A percentile compares a stretch with the other conserved stretches of the same genome.
These are phyloP conservation scores for Acanthoscelides obtectus DNA, from an alignment of 2,888 invertebrate genomes.

Conservation along the genomic window DNA sequence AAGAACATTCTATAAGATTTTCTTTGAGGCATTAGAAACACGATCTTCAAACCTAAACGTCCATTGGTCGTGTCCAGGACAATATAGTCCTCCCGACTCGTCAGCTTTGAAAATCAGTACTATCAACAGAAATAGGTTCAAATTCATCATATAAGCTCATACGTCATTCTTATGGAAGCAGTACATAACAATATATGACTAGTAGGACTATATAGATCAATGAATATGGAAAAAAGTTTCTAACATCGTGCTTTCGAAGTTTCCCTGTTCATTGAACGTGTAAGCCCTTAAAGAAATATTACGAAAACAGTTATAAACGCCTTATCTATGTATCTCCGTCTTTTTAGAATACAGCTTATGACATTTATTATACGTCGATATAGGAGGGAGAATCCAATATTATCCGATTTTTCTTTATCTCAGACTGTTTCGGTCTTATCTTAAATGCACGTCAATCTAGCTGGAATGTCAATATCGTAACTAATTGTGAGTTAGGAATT, in stretches of 20 bases:
- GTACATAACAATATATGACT: not conserved
- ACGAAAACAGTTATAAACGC: not conserved
- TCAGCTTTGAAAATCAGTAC: not conserved
- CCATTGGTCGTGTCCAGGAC: not conserved
- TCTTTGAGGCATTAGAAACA: not conserved
- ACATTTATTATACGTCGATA: not conserved
- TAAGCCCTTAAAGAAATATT: not conserved
- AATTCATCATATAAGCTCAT: not conserved
- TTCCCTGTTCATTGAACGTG: not conserved
- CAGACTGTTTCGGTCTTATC: too few species aligned
- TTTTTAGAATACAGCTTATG: not conserved
- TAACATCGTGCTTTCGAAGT: not conserved
- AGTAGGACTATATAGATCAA: not conserved
- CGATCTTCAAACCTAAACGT: not conserved
- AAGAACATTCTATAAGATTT: slow-evolving; percentile 3
- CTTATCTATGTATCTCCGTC: not conserved
- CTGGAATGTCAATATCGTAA: too few species aligned
- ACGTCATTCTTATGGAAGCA: not conserved
- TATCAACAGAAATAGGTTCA: not conserved
- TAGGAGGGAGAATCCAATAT: not conserved
- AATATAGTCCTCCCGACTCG: not conserved
- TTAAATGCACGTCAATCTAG: too few species aligned
- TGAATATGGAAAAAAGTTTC: not conserved
- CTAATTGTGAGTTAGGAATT: too few species aligned
- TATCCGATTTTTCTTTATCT: too few species aligned